A percentile compares a stretch with the other conserved stretches of the same genome.
These are phyloP conservation scores for Oryzias woworae DNA, from an alignment of 2,113 vertebrate species.

Conservation along the genomic window DNA sequence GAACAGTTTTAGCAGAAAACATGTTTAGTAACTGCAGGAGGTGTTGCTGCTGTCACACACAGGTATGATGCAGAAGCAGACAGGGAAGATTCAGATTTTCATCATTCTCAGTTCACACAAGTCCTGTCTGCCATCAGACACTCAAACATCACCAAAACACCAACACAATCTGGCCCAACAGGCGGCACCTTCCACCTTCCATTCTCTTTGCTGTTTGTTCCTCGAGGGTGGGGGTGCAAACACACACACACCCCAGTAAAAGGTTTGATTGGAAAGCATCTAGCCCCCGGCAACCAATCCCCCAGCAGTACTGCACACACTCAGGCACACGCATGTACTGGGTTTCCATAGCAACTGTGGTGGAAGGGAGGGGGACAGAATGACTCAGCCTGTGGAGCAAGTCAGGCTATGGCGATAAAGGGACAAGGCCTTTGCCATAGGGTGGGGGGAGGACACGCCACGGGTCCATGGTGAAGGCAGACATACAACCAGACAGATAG, in stretches of 20 bases:
- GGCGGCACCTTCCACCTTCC: slow-evolving; percentile 53
- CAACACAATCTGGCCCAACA: slow-evolving; percentile 45
- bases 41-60: no score
- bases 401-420: slow-evolving; percentile 61
- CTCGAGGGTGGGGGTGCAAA: not conserved
- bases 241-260: slow-evolving; percentile 68
- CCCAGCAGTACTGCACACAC: slow-evolving; percentile 63
- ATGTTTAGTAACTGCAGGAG: no score
- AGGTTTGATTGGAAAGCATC: slow-evolving; percentile 80
- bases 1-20: no score
- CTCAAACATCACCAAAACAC: slow-evolving; percentile 30
- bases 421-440: slow-evolving; percentile 50
- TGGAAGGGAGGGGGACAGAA: slow-evolving; percentile 64
- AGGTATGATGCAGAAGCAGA: no score
- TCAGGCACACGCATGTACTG: slow-evolving; percentile 29
- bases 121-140: not conserved
- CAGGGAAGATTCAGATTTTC: no score
- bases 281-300: slow-evolving; percentile 79
- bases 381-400: slow-evolving; percentile 69
- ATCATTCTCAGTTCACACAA: no score
- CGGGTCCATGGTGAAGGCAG: slow-evolving; percentile 14
- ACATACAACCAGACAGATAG: not conserved
- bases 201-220: slow-evolving; percentile 24
- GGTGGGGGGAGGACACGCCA: slow-evolving; percentile 4
- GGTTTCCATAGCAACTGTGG: slow-evolving; percentile 76